Evolutionary conservation across 2,797 vertebrate species (phyloP).

Genomic region (Bucorvus abyssinicus): DNA sequence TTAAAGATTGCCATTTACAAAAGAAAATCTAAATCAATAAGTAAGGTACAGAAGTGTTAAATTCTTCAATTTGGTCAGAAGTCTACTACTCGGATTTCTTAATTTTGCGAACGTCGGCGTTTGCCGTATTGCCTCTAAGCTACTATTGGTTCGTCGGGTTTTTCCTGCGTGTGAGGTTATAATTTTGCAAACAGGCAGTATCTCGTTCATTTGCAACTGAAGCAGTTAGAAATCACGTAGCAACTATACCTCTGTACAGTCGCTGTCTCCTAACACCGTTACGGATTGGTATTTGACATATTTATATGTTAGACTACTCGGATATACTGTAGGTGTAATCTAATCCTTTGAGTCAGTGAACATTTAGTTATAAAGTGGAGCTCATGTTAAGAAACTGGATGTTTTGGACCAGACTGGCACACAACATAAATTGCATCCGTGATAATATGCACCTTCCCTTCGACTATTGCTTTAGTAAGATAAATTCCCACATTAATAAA

Average conservation of each 20-base stretch:
- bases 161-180: constrained; percentile 55
- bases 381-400: constrained; percentile 80
- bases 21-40: constrained; percentile 74
- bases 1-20: constrained; percentile 72
- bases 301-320: constrained; percentile 50
- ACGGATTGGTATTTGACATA: constrained; percentile 48
- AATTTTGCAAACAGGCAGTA: constrained; percentile 65
- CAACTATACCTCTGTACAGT: constrained; percentile 28
- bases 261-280: constrained; percentile 42
- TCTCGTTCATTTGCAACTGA: constrained; percentile 64
- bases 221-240: constrained; percentile 69
- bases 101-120: constrained; percentile 54
- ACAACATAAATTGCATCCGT: constrained; percentile 94
- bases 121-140: constrained; percentile 72
- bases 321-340: constrained; percentile 78
- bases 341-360: constrained; percentile 84
- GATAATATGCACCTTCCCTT: constrained; percentile 92
- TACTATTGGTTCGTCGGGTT: constrained; percentile 67
- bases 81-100: constrained; percentile 70
- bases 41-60: constrained; percentile 67
- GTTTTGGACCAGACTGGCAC: constrained; percentile 89
- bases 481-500: constrained; percentile 90
- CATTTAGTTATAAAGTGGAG: constrained; percentile 84
- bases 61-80: constrained; percentile 77
- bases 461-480: constrained; percentile 96